Evolutionary conservation across 2,113 vertebrate genomes (phyloP).

Genomic region (Seriola dumerili): DNA sequence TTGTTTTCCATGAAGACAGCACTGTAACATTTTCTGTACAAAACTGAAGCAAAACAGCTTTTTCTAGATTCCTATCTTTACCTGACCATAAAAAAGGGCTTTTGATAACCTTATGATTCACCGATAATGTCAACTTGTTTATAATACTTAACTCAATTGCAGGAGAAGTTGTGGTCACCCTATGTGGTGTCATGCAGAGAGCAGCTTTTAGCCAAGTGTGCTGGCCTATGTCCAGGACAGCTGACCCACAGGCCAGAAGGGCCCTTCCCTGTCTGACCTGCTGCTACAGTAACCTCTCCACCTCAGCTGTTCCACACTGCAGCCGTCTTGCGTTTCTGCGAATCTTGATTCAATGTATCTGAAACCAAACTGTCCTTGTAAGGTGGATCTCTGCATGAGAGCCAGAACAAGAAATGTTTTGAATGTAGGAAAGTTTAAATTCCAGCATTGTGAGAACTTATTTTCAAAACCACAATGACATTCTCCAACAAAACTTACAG

Average conservation of each 20-base stretch:
- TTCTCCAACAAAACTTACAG: neutral
- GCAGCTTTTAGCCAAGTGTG: slow-evolving; percentile 22
- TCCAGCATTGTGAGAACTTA: neutral
- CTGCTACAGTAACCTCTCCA: slow-evolving; percentile 62
- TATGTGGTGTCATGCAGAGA: slow-evolving; percentile 8
- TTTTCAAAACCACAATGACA: neutral
- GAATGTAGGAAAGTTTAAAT: neutral
- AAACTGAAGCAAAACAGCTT: neutral
- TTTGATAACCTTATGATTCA: neutral
- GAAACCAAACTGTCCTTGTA: neutral
- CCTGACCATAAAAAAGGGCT: neutral
- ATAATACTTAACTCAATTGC: neutral
- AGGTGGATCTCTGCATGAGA: no score
- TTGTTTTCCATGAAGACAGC: neutral
- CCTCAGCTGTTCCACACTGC: slow-evolving; percentile 69
- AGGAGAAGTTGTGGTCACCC: neutral
- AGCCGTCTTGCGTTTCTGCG: neutral
- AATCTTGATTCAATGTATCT: neutral
- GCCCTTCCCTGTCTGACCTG: slow-evolving; percentile 70
- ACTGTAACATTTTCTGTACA: neutral
- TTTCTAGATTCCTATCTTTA: neutral
- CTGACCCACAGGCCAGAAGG: slow-evolving; percentile 67
- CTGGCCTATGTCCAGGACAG: slow-evolving; percentile 62
- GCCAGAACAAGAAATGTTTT: neutral
- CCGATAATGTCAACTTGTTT: neutral